These are phyloP conservation scores for Nyctereutes procyonoides DNA, from an alignment of 2,113 vertebrate species.

Conservation along the genomic window DNA sequence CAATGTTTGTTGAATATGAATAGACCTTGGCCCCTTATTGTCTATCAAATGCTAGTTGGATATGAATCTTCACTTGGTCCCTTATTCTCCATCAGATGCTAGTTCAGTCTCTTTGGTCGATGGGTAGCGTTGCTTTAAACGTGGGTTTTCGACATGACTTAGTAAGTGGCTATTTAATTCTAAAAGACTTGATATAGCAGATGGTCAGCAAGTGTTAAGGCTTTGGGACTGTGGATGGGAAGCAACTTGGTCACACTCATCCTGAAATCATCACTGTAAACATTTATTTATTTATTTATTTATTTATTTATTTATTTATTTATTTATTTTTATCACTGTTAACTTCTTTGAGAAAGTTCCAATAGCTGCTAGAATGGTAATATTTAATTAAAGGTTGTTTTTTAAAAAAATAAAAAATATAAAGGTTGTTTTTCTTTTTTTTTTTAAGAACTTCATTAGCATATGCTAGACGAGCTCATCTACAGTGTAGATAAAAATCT, in stretches of 20 bases:
- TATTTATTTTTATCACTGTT: neutral
- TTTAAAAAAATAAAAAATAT: too few species aligned
- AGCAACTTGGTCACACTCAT: neutral
- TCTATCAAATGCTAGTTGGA: neutral
- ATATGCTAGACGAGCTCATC: neutral
- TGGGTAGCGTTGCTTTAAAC: neutral
- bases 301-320: too few species aligned
- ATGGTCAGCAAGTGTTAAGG: neutral
- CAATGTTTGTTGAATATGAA: neutral
- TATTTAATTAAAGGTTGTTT: neutral
- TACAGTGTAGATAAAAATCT: neutral
- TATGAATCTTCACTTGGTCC: neutral
- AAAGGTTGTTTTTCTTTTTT: neutral
- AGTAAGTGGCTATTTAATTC: neutral
- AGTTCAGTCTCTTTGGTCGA: neutral
- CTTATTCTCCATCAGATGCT: neutral
- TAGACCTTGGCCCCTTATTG: neutral
- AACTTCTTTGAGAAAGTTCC: slow-evolving; percentile 4
- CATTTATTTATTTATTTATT: neutral
- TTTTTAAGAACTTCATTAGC: neutral
- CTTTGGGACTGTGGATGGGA: neutral
- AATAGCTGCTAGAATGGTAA: neutral
- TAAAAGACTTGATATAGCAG: neutral
- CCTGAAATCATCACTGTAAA: neutral
- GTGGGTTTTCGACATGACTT: neutral